phyloP scores from a whole-genome alignment of 1,140 invertebrate species.

The Bradysia coprophila region DNA sequence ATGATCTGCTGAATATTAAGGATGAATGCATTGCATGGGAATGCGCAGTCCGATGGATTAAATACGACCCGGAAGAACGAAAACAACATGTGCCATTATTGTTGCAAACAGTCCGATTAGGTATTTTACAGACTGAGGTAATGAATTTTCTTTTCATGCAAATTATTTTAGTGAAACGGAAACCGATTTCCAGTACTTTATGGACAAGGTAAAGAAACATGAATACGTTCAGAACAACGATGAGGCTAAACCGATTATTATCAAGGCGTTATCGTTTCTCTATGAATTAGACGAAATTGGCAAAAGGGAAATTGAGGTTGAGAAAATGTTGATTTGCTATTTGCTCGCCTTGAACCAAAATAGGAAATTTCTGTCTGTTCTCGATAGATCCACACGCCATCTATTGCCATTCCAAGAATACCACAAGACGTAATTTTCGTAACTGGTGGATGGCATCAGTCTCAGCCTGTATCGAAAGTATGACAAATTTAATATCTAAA shows the following conservation, averaged over 20 bases:
- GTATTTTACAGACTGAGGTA: slow-evolving; percentile 62
- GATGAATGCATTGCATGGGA: slow-evolving; percentile 36
- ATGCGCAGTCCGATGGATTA: slow-evolving; percentile 33
- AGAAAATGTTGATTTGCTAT: too few species aligned
- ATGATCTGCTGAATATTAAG: slow-evolving; percentile 53
- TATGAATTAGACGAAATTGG: background rate
- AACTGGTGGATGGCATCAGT: background rate
- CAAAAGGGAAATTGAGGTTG: background rate
- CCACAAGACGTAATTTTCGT: background rate
- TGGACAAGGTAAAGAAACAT: background rate
- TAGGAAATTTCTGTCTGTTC: too few species aligned
- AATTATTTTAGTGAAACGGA: background rate
- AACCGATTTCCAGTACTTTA: background rate
- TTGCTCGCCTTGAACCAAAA: too few species aligned
- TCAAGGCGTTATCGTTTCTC: background rate
- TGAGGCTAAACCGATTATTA: background rate
- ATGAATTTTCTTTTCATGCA: background rate
- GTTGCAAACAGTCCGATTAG: slow-evolving; percentile 63
- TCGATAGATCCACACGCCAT: background rate
- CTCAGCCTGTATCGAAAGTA: too few species aligned
- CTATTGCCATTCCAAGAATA: background rate
- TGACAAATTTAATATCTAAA: too few species aligned
- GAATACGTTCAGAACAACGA: background rate
- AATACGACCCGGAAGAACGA: slow-evolving; percentile 37
- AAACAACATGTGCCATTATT: slow-evolving; percentile 46